Conservation (phyloP, 2,888 invertebrate species). For the Aphelenchoides bicaudatus region DNA sequence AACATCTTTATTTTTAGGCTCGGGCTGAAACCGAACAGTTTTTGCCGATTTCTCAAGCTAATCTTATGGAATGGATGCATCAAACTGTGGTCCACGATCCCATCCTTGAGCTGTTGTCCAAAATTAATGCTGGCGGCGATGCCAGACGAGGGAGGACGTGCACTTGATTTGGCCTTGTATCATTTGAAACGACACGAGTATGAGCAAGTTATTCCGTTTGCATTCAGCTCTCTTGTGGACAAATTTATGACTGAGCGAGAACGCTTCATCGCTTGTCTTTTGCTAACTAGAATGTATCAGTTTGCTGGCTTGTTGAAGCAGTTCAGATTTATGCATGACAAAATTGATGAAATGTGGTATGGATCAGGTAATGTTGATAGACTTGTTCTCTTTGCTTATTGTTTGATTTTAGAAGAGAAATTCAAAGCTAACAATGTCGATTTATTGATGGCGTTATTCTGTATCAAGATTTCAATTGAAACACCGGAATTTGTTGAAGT, state of each 20-base stretch:
- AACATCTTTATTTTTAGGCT: neutral
- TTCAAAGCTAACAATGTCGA: slow-evolving; percentile 4
- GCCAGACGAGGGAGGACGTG: neutral
- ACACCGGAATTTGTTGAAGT: neutral
- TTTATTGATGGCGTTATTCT: neutral
- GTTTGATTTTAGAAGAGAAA: slow-evolving; percentile 3
- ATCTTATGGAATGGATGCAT: slow-evolving; percentile 6
- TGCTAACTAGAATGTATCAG: slow-evolving; percentile 6
- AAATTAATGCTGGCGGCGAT: slow-evolving; percentile 3
- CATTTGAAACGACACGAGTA: slow-evolving; percentile 2
- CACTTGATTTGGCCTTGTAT: slow-evolving; percentile 8
- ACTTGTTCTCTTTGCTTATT: too few relatives aligned
- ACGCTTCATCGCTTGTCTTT: slow-evolving; percentile 1
- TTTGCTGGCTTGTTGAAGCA: slow-evolving; percentile 8
- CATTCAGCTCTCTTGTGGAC: slow-evolving; percentile 2
- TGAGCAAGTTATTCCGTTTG: slow-evolving; percentile 3
- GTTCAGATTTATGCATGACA: neutral
- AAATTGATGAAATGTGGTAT: neutral
- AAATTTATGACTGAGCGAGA: neutral
- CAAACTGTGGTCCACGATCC: slow-evolving; percentile 13
- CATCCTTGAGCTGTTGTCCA: neutral
- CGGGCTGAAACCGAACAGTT: neutral
- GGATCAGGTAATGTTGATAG: too few relatives aligned
- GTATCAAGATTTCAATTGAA: slow-evolving; percentile 4
- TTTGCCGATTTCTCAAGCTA: slow-evolving; percentile 15